A percentile compares a stretch with the other conserved stretches of the same genome.
These are phyloP conservation scores for Oenanthe melanoleuca DNA, from an alignment of 2,113 vertebrate species.

Conservation along the genomic window DNA sequence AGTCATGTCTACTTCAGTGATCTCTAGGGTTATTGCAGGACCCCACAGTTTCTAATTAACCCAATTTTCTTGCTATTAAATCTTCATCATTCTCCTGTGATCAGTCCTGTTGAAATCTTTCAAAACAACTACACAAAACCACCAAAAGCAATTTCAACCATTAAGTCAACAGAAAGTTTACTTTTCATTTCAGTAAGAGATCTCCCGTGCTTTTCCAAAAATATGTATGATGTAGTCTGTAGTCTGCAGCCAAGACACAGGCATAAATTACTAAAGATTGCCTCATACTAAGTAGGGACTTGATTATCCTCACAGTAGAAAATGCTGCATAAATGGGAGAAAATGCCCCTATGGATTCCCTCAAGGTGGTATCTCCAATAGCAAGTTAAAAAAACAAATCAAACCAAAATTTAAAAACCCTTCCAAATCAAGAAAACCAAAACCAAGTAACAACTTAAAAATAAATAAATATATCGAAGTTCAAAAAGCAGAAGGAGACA, in stretches of 20 bases:
- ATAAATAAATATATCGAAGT: not conserved
- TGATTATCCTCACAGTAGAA: not conserved
- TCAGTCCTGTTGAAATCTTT: not conserved
- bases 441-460: not conserved
- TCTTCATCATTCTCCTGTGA: not conserved
- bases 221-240: not conserved
- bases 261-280: not conserved
- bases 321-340: not conserved
- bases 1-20: not conserved
- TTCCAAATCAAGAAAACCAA: not conserved
- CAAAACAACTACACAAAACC: not conserved
- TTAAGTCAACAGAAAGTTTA: not conserved
- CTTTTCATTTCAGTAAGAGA: not conserved
- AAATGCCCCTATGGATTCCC: not conserved
- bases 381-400: not conserved
- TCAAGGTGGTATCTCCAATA: not conserved
- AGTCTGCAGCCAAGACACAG: not conserved
- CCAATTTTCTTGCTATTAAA: not conserved
- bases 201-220: not conserved
- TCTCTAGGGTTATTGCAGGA: not conserved
- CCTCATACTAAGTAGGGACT: not conserved
- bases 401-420: not conserved
- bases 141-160: not conserved
- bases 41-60: not conserved
- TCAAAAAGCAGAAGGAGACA: not conserved